Evolutionary conservation across 2,797 vertebrate genomes (phyloP).

Genomic region (Dromococcyx pavoninus): DNA sequence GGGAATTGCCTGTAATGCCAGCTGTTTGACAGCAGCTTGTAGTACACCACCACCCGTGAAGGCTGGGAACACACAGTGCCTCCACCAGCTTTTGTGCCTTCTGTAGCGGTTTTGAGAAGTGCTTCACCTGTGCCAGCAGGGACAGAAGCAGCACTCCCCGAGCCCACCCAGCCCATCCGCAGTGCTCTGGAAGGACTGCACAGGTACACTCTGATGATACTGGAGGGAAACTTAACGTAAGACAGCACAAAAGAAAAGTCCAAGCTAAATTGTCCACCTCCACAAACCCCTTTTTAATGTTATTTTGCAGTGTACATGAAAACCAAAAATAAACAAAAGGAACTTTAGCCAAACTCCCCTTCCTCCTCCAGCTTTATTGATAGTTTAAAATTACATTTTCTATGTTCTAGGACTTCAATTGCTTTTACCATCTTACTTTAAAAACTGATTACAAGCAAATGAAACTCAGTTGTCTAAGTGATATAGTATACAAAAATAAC

Average conservation of each 20-base stretch:
- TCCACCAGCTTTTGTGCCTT: no score
- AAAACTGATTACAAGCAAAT: conserved; percentile 99
- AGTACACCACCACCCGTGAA: accelerated
- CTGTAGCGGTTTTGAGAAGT: accelerated
- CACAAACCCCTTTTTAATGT: conserved; percentile 75
- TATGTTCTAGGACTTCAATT: conserved; percentile 99
- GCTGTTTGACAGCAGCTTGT: accelerated
- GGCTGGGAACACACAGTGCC: neutral
- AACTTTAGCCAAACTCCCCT: conserved; percentile 86
- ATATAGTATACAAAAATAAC: conserved; percentile 99
- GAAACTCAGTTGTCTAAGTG: conserved; percentile 99
- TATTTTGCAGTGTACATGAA: conserved; percentile 75
- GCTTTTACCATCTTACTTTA: conserved; percentile 99
- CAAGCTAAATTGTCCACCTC: conserved; percentile 66
- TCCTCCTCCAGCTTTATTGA: conserved; percentile 99
- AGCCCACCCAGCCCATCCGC: no score
- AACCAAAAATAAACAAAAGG: conserved; percentile 77
- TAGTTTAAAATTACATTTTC: conserved; percentile 99
- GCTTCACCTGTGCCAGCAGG: neutral
- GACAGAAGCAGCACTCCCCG: accelerated
- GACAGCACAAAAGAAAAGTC: conserved; percentile 64
- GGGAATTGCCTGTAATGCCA: no score
- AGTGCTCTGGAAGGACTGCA: neutral
- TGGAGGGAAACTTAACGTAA: neutral
- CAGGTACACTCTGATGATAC: neutral